Conservation (phyloP, 2,888 invertebrate species). For the Drosophila melanosoma region DNA sequence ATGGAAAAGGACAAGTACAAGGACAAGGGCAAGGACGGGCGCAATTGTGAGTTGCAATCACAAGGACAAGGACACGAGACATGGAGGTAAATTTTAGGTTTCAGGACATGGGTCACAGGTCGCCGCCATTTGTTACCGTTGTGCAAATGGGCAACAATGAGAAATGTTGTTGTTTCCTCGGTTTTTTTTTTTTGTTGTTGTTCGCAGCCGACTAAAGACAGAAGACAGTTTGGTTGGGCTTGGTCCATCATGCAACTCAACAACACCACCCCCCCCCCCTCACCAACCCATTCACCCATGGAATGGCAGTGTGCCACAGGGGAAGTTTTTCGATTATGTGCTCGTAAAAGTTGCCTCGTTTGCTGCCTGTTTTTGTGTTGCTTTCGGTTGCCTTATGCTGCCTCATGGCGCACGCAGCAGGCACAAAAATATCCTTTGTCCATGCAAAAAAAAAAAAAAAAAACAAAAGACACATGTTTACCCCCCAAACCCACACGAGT, state of each 20-base stretch:
- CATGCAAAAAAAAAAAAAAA: constrained; percentile 52
- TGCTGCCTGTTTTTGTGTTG: constrained; percentile 45
- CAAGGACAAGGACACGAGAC: constrained; percentile 28
- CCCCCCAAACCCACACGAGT: no score
- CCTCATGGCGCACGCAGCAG: constrained; percentile 37
- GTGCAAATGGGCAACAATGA: constrained; percentile 53
- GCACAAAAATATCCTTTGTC: constrained; percentile 66
- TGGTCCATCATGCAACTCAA: constrained; percentile 12
- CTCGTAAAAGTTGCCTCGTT: constrained; percentile 75
- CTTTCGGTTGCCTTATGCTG: constrained; percentile 15
- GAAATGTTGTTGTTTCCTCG: constrained; percentile 28
- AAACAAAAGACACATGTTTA: constrained; percentile 57
- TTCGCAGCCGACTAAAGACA: constrained; percentile 37
- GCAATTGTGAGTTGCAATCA: neutral
- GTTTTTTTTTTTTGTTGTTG: constrained; percentile 32
- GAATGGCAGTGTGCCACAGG: constrained; percentile 6
- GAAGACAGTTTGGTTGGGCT: constrained; percentile 53
- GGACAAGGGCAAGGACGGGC: constrained; percentile 9
- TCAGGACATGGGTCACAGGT: constrained; percentile 19
- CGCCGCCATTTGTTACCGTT: constrained; percentile 54
- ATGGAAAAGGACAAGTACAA: neutral
- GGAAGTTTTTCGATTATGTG: constrained; percentile 77
- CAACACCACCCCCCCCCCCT: neutral
- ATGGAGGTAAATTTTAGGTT: neutral
- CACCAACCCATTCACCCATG: neutral